A percentile compares a stretch with the other conserved stretches of the same genome.
Evolutionary conservation across 2,113 vertebrate genomes (phyloP).

Genomic region (Thalassoma bifasciatum): DNA sequence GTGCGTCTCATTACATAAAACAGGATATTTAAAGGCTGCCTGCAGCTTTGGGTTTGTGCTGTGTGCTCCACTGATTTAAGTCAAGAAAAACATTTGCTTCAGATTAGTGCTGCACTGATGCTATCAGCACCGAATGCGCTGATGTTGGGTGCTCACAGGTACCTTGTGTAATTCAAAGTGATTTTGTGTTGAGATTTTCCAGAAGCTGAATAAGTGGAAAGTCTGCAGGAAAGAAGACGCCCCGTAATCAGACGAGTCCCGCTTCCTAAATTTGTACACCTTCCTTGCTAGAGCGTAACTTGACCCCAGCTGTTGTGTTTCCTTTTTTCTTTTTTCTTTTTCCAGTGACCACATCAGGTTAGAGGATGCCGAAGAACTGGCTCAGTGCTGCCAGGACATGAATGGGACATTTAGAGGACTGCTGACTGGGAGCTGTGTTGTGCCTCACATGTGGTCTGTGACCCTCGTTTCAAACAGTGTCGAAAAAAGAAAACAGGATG

Average conservation of each 20-base stretch:
- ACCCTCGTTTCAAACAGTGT: conserved; percentile 70
- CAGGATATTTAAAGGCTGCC: conserved; percentile 39
- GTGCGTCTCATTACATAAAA: conserved; percentile 41
- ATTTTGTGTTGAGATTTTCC: conserved; percentile 69
- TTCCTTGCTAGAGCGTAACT: conserved; percentile 62
- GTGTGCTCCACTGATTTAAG: conserved; percentile 15
- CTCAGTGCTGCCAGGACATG: conserved; percentile 53
- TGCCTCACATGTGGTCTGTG: conserved; percentile 79
- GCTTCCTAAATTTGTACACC: conserved; percentile 76
- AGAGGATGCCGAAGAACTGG: conserved; percentile 64
- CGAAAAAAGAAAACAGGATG: conserved; percentile 71
- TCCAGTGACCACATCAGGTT: conserved; percentile 74
- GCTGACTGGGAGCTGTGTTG: conserved; percentile 76
- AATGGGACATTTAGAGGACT: conserved; percentile 77
- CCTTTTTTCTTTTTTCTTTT: conserved; percentile 23
- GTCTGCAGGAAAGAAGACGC: conserved; percentile 47
- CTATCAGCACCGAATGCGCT: conserved; percentile 47
- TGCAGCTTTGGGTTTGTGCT: conserved; percentile 33
- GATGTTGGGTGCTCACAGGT: conserved; percentile 53
- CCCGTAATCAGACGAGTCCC: conserved; percentile 55
- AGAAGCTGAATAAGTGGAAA: conserved; percentile 68
- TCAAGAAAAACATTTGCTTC: conserved; percentile 71
- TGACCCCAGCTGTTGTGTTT: conserved; percentile 63
- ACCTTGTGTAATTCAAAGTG: conserved; percentile 56
- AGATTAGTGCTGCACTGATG: conserved; percentile 53